A percentile compares a stretch with the other conserved stretches of the same genome.
These are phyloP conservation scores for Cyaniris semiargus DNA, from an alignment of 2,888 invertebrate genomes.

Conservation along the genomic window DNA sequence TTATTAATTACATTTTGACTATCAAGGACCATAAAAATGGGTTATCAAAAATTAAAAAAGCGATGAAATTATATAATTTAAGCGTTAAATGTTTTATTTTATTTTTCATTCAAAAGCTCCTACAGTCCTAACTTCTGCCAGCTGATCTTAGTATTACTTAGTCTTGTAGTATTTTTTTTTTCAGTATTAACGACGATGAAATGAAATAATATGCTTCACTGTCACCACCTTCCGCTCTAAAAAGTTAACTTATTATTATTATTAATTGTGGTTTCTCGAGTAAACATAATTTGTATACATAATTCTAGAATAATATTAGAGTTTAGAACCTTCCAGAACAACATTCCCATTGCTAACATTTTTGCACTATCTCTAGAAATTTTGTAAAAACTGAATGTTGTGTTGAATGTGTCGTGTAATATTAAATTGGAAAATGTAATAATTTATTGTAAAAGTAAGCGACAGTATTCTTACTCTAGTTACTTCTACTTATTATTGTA, in stretches of 20 bases:
- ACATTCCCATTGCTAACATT: constrained; percentile 34
- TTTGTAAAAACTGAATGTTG: constrained; percentile 11
- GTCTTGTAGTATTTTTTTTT: too few species aligned
- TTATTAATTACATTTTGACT: too few species aligned
- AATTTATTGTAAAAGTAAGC: neutral
- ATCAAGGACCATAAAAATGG: too few species aligned
- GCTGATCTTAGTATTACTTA: too few species aligned
- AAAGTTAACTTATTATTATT: neutral
- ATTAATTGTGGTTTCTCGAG: constrained; percentile 3
- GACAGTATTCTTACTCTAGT: neutral
- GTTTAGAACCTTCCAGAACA: constrained; percentile 20
- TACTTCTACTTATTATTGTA: neutral
- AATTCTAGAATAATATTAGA: constrained; percentile 15
- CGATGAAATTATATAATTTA: too few species aligned
- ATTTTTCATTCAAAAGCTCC: too few species aligned
- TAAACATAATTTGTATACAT: neutral
- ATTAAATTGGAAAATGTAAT: neutral
- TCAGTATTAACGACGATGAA: neutral
- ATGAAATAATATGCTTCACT: neutral
- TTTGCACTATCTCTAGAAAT: constrained; percentile 27
- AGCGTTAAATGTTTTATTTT: too few species aligned
- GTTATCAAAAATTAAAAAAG: too few species aligned
- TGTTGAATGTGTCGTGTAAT: constrained; percentile 14
- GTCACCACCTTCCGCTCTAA: neutral
- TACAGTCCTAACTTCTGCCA: too few species aligned